Percentiles rank a stretch among this genome's conserved stretches.
Evolutionary conservation across 2,888 invertebrate species (phyloP).

Genomic region (Diarsia brunnea): DNA sequence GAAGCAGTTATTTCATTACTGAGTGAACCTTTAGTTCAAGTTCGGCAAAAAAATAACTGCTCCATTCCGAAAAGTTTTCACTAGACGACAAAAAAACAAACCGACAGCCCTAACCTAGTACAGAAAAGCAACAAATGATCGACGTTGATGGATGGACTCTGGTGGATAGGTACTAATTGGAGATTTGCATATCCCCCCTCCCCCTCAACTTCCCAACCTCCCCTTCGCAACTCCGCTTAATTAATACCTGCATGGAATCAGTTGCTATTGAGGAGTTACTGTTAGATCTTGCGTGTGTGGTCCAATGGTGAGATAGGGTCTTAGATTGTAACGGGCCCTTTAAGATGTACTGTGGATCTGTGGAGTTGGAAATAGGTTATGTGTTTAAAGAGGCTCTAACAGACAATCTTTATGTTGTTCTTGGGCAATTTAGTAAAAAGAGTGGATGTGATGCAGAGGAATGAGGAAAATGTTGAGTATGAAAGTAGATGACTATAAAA

Average conservation of each 20-base stretch:
- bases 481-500: too few species aligned
- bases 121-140: conserved; percentile 57
- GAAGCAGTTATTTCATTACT: background rate
- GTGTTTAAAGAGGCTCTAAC: background rate
- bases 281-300: conserved; percentile 54
- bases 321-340: conserved; percentile 31
- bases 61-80: background rate
- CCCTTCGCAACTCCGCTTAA: conserved; percentile 37
- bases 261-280: conserved; percentile 56
- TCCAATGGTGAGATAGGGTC: conserved; percentile 19
- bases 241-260: conserved; percentile 59
- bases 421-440: background rate
- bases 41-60: background rate
- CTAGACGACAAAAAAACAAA: conserved; percentile 1
- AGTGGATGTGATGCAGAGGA: too few species aligned
- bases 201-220: conserved; percentile 49
- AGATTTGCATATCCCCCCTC: conserved; percentile 75
- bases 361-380: background rate
- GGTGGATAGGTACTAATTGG: conserved; percentile 79
- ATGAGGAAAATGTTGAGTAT: too few species aligned
- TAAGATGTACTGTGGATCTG: background rate
- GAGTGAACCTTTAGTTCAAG: background rate
- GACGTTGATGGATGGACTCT: conserved; percentile 76
- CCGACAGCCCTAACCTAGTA: conserved; percentile 49
- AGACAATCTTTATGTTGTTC: background rate